Base-by-base conservation (phyloP, 2,113 vertebrate genomes). In the Protomyctophum bolini region DNA sequence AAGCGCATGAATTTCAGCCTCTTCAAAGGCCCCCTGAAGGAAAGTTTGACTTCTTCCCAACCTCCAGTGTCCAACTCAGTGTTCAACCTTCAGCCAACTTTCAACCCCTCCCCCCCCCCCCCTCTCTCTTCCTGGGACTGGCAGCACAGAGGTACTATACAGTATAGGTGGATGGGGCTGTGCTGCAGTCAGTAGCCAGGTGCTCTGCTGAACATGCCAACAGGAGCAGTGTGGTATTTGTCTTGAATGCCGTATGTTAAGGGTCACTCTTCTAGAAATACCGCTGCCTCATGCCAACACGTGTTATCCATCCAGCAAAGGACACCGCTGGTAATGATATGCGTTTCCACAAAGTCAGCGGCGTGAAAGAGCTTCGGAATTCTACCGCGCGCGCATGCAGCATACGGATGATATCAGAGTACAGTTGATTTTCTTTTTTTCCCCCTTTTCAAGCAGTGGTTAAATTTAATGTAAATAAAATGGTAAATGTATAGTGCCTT, bases 51-150 rank as follows among this genome's bases (percentile, higher is more conserved):
- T 9, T 55, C 12, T 9, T 11, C 21, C n/a, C 51, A 54, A 41
- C 48, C 50, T 9, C 48, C 50, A 46, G 12, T 14, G 11, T 54
- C 62, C 64, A 55, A 50, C 41, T 58, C 12, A n/a, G 10, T 12
- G 51, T 66, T 66, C 64, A 14, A 66, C 64, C 64, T 66, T 56
- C 64, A 66, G 51, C 28, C 47, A 49, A 54, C 64, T 55, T n/a
- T 54, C 8, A 54, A 41, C 21, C n/a, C 29, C 12, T 11, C 29
- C 41, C 28, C 50, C 11, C 10, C 9, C 21, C n/a, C 1, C 2
- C 60, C 45, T 48, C 8, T 48, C 15, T 48, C 21, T 7, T 52
- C 63, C 63, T n/a, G 33, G 21, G 29, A 46, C 52, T 50, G 62
- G 15, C n/a, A 10, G 8, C 61, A 8, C 14, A 4, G 12, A 63